These are phyloP conservation scores for Fabriciana adippe DNA, from an alignment of 2,888 invertebrate genomes.

Conservation along the genomic window DNA sequence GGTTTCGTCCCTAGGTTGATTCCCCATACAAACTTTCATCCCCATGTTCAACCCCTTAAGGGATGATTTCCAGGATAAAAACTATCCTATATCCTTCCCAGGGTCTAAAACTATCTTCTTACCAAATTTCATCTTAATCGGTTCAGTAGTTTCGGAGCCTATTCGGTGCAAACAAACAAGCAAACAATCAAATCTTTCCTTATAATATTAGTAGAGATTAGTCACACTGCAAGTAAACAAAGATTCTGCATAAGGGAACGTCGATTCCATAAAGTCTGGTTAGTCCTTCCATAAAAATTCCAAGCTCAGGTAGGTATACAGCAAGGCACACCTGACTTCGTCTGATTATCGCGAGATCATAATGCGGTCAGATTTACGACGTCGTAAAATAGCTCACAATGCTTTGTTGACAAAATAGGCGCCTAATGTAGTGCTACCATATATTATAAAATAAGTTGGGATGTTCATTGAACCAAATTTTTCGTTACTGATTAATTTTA, in stretches of 20 bases:
- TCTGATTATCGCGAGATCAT: slow-evolving; percentile 62
- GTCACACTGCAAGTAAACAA: slow-evolving; percentile 1
- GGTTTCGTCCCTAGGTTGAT: too few species aligned
- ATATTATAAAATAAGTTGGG: neutral
- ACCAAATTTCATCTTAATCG: too few species aligned
- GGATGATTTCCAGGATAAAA: too few species aligned
- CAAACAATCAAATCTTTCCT: too few species aligned
- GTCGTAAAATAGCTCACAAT: slow-evolving; percentile 63
- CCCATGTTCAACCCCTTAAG: too few species aligned
- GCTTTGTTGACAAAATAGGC: slow-evolving; percentile 61
- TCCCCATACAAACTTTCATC: too few species aligned
- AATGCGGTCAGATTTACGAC: slow-evolving; percentile 65
- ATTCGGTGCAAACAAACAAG: too few species aligned
- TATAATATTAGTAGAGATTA: too few species aligned
- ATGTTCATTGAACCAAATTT: neutral
- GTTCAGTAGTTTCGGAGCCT: too few species aligned
- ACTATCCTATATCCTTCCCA: too few species aligned
- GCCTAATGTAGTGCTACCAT: slow-evolving; percentile 39
- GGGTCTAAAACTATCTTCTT: too few species aligned
- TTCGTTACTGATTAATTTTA: too few species aligned
- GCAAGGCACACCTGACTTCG: slow-evolving; percentile 46
- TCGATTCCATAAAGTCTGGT: slow-evolving; percentile 33
- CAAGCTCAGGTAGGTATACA: slow-evolving; percentile 32
- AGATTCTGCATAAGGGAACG: slow-evolving; percentile 24
- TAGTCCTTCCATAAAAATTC: slow-evolving; percentile 32